Conservation (phyloP, 2,888 invertebrate species). For the Tridacna crocea region DNA sequence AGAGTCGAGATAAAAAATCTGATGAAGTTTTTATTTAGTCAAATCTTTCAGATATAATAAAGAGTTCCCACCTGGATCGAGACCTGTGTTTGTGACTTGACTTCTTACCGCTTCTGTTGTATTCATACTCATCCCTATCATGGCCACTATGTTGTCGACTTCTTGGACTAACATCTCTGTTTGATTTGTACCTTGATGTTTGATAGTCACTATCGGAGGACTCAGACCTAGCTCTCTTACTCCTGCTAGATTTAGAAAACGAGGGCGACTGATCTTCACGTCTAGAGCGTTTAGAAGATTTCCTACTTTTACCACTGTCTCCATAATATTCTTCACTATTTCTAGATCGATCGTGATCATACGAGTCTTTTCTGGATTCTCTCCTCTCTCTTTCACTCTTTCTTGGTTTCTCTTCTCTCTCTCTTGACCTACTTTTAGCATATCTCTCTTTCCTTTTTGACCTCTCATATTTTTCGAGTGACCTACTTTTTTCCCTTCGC, state of each 20-base stretch:
- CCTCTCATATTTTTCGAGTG: conserved; percentile 45
- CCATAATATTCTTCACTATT: conserved; percentile 11
- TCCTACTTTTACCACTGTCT: conserved; percentile 40
- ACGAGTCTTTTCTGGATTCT: conserved; percentile 55
- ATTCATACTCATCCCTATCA: conserved; percentile 63
- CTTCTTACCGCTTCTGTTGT: conserved; percentile 82
- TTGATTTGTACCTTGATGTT: conserved; percentile 53
- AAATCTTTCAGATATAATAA: conserved; percentile 32
- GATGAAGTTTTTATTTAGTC: neutral
- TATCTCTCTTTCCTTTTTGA: conserved; percentile 34
- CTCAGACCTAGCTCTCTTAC: conserved; percentile 66
- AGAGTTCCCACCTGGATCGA: conserved; percentile 81
- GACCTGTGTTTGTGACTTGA: conserved; percentile 82
- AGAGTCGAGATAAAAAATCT: neutral
- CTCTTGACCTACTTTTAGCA: conserved; percentile 46
- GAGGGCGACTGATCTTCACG: conserved; percentile 45
- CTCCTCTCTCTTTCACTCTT: conserved; percentile 54
- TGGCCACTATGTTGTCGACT: conserved; percentile 11
- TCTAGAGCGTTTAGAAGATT: conserved; percentile 38
- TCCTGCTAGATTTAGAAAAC: conserved; percentile 67
- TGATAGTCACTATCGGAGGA: conserved; percentile 72
- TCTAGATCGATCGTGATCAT: conserved; percentile 44
- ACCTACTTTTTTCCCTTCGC: conserved; percentile 33
- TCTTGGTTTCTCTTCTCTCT: conserved; percentile 32
- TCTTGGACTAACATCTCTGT: conserved; percentile 34